Base-by-base conservation (phyloP, 1,140 invertebrate species). In the Caenorhabditis briggsae region DNA sequence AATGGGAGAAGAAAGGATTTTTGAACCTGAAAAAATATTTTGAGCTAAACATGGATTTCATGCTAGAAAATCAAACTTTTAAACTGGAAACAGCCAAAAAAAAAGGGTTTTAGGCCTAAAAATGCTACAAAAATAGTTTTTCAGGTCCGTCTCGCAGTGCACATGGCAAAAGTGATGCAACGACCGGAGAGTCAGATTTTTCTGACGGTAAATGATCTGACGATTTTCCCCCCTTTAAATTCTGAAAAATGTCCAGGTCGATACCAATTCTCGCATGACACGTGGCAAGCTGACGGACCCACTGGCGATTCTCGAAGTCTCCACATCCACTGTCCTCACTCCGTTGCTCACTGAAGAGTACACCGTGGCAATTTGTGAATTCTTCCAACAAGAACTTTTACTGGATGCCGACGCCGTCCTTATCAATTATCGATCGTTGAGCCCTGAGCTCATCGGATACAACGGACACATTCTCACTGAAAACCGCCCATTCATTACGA, bases 141-240 rank as follows among this genome's bases (percentile, higher is more conserved):
- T 23, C 43, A 78, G 70, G 70, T 78, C 46, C 43, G 70, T 12
- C 46, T 78, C 9, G 70, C 70, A 20, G n/a, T 78, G 8, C 70
- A 78, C 20, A 78, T 78, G 70, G 70, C 70, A 11, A 78, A 78
- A 78, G 70, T 78, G 18, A 78, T 78, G 70, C 6, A 78, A 25
- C 46, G 70, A 20, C 70, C 70, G 5, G 70, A 78, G 23, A 78
- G 70, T n/a, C 70, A 78, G 46, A 78, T 78, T 25, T 78, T 78
- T n/a, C 46, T 78, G 9, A 9, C 70, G 46, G 70, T 78, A 23
- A 70, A 53, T 9, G 0, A 11, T 8, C 9, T 53, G 12, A 11
- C 6, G 16, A 53, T 53, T 16, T 16, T 12, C 1, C 6, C 12
- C 48, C 48, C 56, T 58, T n/a, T 16, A 16, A 16, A 58, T n/a